Percentiles rank a stretch among this genome's conserved stretches.
These are phyloP conservation scores for Caretta caretta DNA, from an alignment of 2,113 vertebrate species.

Conservation along the genomic window DNA sequence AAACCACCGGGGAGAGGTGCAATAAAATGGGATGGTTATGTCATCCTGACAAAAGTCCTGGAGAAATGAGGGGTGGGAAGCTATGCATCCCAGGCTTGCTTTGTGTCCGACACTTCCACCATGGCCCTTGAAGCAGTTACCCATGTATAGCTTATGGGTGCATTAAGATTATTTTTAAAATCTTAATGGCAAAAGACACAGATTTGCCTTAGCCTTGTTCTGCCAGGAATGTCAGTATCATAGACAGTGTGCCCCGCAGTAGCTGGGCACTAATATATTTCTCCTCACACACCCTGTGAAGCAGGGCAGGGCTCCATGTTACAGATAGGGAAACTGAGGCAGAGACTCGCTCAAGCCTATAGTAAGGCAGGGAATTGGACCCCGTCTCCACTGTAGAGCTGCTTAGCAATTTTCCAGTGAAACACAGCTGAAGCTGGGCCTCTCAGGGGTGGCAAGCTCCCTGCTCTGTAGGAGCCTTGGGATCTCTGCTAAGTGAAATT, in stretches of 20 bases:
- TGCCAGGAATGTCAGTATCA: neutral
- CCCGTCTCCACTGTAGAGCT: neutral
- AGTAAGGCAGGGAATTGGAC: neutral
- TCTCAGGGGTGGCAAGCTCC: neutral
- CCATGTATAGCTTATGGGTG: too few relatives aligned
- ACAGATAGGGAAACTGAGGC: neutral
- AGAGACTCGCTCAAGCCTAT: neutral
- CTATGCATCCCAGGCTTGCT: neutral
- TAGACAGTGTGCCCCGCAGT: neutral
- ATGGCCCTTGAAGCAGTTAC: accelerated
- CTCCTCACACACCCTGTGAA: neutral
- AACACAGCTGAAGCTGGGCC: neutral
- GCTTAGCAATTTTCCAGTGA: neutral
- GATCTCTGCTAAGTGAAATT: neutral
- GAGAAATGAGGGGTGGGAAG: neutral
- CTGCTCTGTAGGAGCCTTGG: neutral
- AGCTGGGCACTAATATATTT: neutral
- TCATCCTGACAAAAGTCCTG: neutral
- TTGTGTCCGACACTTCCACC: neutral
- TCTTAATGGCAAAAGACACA: neutral
- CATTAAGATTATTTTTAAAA: accelerated
- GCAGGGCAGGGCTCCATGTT: neutral
- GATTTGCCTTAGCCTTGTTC: neutral
- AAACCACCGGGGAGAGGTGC: neutral
- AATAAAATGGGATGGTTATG: neutral